Percentiles rank a stretch among this genome's conserved stretches.
Conservation (phyloP, 2,797 vertebrate species). For the Harpagifer antarcticus region DNA sequence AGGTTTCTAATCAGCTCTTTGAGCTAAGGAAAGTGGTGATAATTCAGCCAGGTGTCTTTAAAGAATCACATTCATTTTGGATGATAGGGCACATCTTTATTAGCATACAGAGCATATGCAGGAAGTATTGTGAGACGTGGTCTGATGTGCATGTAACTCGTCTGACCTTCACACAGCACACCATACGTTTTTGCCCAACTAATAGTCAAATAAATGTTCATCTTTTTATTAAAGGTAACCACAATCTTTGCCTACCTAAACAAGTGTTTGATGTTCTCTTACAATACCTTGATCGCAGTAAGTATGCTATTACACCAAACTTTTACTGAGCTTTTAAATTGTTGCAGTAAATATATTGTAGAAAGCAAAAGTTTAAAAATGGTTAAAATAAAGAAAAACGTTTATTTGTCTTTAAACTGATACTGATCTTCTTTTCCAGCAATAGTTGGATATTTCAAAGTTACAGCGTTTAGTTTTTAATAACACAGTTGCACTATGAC, state of each 20-base stretch:
- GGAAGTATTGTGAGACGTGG: not conserved
- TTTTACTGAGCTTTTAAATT: not conserved
- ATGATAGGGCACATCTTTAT: constrained; percentile 44
- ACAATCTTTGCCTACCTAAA: not conserved
- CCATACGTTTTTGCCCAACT: not conserved
- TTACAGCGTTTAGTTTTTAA: not conserved
- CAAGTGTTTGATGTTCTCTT: not conserved
- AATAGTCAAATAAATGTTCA: not conserved
- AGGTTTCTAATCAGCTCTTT: constrained; percentile 56
- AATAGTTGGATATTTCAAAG: not conserved
- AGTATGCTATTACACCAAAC: not conserved
- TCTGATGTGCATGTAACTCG: not conserved
- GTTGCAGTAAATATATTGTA: not conserved
- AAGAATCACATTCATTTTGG: constrained; percentile 26
- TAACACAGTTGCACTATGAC: not conserved
- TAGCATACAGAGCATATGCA: constrained; percentile 28
- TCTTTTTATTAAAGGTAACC: not conserved
- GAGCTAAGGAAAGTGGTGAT: constrained; percentile 61
- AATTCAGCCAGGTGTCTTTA: constrained; percentile 44
- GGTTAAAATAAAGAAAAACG: not conserved
- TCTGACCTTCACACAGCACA: constrained; percentile 1
- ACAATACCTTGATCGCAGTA: not conserved
- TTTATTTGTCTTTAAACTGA: not conserved
- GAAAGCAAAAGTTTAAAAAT: not conserved
- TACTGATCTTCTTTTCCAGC: not conserved